phyloP scores from a whole-genome alignment of 1,140 invertebrate genomes.

The Drosophila orosa region DNA sequence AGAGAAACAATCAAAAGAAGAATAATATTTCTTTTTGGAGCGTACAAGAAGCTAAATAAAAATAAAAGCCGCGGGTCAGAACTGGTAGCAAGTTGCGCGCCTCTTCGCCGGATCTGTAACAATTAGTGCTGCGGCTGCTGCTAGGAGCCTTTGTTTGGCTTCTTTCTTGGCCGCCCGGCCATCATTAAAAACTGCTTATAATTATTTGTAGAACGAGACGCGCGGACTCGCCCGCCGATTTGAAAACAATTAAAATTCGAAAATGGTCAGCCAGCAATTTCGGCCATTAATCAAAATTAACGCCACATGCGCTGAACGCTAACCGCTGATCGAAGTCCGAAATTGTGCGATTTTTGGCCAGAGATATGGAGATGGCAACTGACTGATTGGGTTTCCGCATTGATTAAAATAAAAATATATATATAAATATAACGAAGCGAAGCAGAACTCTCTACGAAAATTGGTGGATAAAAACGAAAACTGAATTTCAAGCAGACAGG shows the following conservation, averaged over 20 bases:
- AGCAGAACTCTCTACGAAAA: slow-evolving; percentile 49
- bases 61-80: slow-evolving; percentile 61
- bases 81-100: slow-evolving; percentile 76
- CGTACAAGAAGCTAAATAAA: slow-evolving; percentile 31
- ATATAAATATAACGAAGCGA: slow-evolving; percentile 4
- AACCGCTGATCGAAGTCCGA: slow-evolving; percentile 44
- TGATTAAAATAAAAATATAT: slow-evolving; percentile 42
- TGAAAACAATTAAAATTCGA: slow-evolving; percentile 80
- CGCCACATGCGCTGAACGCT: slow-evolving; percentile 71
- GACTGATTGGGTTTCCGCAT: slow-evolving; percentile 73
- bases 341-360: slow-evolving; percentile 43
- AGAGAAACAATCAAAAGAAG: slow-evolving; percentile 21
- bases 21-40: slow-evolving; percentile 30
- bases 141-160: slow-evolving; percentile 69
- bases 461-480: slow-evolving; percentile 30
- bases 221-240: slow-evolving; percentile 74
- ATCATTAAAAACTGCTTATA: slow-evolving; percentile 82
- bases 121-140: slow-evolving; percentile 70
- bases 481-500: slow-evolving; percentile 28
- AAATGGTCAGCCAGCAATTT: slow-evolving; percentile 76
- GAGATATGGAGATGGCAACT: slow-evolving; percentile 46
- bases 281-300: slow-evolving; percentile 83
- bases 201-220: slow-evolving; percentile 80
- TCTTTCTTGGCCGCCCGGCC: slow-evolving; percentile 37
- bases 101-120: slow-evolving; percentile 75